Conservation (phyloP, 2,888 invertebrate species). For the Coelogynopora nodosa region DNA sequence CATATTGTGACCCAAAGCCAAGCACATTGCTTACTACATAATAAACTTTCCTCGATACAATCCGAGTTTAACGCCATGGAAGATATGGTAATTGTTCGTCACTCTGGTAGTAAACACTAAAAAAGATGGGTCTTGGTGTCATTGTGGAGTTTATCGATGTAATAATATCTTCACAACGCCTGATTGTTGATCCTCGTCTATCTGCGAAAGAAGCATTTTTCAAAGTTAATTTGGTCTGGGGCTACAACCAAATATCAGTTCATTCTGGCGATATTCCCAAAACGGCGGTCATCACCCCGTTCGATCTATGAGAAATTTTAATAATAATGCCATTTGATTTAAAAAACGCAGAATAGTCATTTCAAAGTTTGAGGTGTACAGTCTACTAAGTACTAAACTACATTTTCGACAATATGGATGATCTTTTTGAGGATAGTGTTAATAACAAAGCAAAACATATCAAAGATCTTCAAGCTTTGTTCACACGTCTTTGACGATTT, state of each 20-base stretch:
- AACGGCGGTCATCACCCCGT: background rate
- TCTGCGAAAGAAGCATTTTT: constrained; percentile 47
- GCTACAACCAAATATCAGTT: constrained; percentile 43
- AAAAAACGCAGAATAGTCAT: background rate
- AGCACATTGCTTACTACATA: constrained; percentile 55
- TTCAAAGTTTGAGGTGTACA: background rate
- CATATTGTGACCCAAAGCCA: constrained; percentile 53
- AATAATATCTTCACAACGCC: constrained; percentile 42
- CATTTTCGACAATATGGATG: background rate
- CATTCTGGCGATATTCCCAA: background rate
- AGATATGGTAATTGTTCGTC: constrained; percentile 59
- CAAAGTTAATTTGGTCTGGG: constrained; percentile 47
- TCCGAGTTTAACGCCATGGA: constrained; percentile 55
- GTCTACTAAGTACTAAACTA: background rate
- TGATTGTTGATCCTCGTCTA: constrained; percentile 25
- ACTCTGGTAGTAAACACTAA: constrained; percentile 59
- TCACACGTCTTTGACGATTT: background rate
- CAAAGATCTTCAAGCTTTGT: background rate
- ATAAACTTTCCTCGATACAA: constrained; percentile 52
- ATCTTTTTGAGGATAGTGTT: background rate
- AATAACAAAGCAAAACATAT: background rate
- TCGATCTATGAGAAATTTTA: background rate
- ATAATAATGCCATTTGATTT: background rate
- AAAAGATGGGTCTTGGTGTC: constrained; percentile 40
- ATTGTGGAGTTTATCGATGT: constrained; percentile 34